Evolutionary conservation across 2,888 invertebrate genomes (phyloP), one percentile per base, ranked within the genome.

Genomic region (Epinotia demarniana): DNA sequence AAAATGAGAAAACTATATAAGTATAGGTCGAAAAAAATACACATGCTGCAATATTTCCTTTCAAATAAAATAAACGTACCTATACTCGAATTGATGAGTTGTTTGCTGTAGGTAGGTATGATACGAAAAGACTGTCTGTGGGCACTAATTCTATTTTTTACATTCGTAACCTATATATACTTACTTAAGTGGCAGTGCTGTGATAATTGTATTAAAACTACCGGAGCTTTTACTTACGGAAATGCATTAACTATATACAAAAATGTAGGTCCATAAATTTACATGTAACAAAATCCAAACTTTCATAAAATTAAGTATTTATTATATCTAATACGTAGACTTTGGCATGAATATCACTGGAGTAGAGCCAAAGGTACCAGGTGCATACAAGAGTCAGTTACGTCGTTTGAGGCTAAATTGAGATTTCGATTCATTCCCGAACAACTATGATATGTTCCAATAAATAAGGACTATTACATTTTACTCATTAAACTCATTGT

Each of bases 161-260:
- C 58, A 72, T 69, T 73, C 70, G 60, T 67, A 67, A 66, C 75
- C 67, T 75, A 75, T 72, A 67, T 85, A 85, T 84, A 82, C 85
- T 87, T 85, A 87, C 84, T 87, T 85, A 86, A 85, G 89, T 92
- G 93, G 93, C 93, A 93, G 93, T 93, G 93, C 89, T 91, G 87
- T 87, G 85, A 89, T 85, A 87, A 89, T 85, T 86, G 86, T 89
- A 55, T 72, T 46, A 72, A 46, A 67, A 43, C 75, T 75, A 75
- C 27, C 66, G 18, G 67, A 72, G 53, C 60, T 46, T 61, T 72
- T 66, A 66, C 66, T 61, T 62, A 62, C 23, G 19, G 49, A 55
- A 46, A 71, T 53, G 60, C 39, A 12, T 66, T 67, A 55, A 71
- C 61, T 66, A 71, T 60, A 55, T 46, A 57, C 39, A 64, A 33